phyloP scores from a whole-genome alignment of 2,797 vertebrate genomes.

The Enteromius afrohamiltoni region DNA sequence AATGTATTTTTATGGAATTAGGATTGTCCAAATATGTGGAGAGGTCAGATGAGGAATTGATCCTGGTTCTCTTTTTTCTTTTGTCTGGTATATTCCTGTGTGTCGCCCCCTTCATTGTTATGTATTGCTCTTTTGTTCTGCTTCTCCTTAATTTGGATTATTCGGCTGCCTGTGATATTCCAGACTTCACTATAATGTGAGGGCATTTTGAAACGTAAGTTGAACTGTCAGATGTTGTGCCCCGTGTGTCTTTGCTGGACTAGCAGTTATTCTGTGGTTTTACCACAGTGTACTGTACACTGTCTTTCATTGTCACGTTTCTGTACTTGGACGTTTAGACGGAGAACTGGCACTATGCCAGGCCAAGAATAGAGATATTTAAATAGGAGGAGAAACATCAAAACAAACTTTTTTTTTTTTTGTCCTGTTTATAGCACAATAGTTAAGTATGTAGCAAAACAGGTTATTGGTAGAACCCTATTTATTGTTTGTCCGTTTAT shows the following conservation, averaged over 20 bases:
- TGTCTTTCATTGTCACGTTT: neutral
- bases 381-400: neutral
- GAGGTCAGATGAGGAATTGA: slow-evolving; percentile 24
- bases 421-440: neutral
- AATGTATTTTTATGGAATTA: slow-evolving; percentile 17
- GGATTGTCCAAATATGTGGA: slow-evolving; percentile 29
- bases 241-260: neutral
- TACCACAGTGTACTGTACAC: neutral
- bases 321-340: neutral
- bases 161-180: slow-evolving; percentile 22
- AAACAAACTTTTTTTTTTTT: neutral
- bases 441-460: slow-evolving; percentile 8
- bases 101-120: slow-evolving; percentile 25
- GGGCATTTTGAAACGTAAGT: neutral
- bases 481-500: neutral
- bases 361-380: neutral
- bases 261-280: slow-evolving; percentile 8
- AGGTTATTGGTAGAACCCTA: neutral
- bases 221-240: neutral
- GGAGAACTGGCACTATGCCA: neutral
- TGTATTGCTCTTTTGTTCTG: slow-evolving; percentile 29
- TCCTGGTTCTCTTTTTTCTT: slow-evolving; percentile 31
- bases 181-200: slow-evolving; percentile 19
- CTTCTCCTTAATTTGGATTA: neutral
- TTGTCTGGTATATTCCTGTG: slow-evolving; percentile 41